Evolutionary conservation across 2,113 vertebrate species (phyloP).

Genomic region (Mola mola): DNA sequence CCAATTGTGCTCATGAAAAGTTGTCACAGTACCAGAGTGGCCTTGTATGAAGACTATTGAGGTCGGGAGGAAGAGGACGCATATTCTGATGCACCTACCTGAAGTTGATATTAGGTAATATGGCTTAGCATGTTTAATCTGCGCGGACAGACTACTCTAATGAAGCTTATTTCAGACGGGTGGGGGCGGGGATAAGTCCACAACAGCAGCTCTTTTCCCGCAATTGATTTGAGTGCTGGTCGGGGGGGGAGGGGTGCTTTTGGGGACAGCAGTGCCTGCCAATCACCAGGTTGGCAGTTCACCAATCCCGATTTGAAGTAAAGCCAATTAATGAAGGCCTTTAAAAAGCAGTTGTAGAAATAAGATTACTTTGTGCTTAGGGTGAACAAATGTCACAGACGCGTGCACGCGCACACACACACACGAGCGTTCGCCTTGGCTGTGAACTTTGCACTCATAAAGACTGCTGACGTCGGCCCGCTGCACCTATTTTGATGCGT

Average conservation of each 20-base stretch:
- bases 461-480: background rate
- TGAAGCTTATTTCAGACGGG: slow-evolving; percentile 62
- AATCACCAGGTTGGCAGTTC: slow-evolving; percentile 55
- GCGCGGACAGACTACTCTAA: slow-evolving; percentile 44
- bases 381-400: slow-evolving; percentile 29
- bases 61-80: background rate
- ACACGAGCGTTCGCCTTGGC: background rate
- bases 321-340: slow-evolving; percentile 69
- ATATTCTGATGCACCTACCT: slow-evolving; percentile 9
- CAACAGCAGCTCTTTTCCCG: slow-evolving; percentile 39
- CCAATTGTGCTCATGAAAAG: background rate
- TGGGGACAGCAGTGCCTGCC: slow-evolving; percentile 30
- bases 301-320: slow-evolving; percentile 54
- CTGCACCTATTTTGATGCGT: background rate
- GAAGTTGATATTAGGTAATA: slow-evolving; percentile 34
- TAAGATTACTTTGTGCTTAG: slow-evolving; percentile 61
- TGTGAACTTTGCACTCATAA: slow-evolving; percentile 18
- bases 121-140: slow-evolving; percentile 58
- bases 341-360: slow-evolving; percentile 48
- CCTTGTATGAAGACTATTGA: background rate
- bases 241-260: slow-evolving; percentile 51
- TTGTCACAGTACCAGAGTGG: background rate
- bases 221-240: slow-evolving; percentile 51
- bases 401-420: slow-evolving; percentile 6
- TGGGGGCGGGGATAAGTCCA: slow-evolving; percentile 61